Conservation (phyloP, 2,113 vertebrate genomes). For the Ceyx melanurus region DNA sequence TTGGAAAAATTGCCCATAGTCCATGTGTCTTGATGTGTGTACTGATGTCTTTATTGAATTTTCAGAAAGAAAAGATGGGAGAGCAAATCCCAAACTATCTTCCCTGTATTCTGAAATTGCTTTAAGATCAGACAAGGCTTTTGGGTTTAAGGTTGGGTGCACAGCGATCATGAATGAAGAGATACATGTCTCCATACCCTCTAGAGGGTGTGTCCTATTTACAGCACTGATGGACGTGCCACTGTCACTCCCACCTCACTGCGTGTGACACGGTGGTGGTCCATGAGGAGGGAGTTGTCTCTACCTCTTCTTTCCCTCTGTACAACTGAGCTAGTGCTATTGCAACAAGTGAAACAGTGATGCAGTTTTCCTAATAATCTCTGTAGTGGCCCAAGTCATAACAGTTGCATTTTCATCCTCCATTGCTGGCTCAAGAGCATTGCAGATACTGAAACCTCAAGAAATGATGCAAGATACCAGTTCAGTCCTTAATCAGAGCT, state of each 20-base stretch:
- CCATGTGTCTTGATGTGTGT: neutral
- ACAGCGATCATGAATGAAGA: neutral
- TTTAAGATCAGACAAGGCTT: neutral
- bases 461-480: neutral
- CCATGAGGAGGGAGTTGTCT: neutral
- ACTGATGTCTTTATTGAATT: neutral
- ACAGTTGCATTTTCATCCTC: neutral
- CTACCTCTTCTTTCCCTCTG: neutral
- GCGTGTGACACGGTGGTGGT: fast-evolving
- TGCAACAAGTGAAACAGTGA: neutral
- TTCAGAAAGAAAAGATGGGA: neutral
- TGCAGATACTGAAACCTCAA: neutral
- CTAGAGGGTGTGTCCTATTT: neutral
- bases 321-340: neutral
- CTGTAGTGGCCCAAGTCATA: too few species aligned
- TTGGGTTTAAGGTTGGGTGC: neutral
- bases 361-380: neutral
- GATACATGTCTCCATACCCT: neutral
- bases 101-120: neutral
- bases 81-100: neutral
- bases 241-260: neutral
- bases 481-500: neutral
- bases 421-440: neutral
- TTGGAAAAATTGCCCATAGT: neutral
- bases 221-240: neutral